Evolutionary conservation across 2,113 vertebrate species (phyloP).

Genomic region (Orientallactaga bullata): DNA sequence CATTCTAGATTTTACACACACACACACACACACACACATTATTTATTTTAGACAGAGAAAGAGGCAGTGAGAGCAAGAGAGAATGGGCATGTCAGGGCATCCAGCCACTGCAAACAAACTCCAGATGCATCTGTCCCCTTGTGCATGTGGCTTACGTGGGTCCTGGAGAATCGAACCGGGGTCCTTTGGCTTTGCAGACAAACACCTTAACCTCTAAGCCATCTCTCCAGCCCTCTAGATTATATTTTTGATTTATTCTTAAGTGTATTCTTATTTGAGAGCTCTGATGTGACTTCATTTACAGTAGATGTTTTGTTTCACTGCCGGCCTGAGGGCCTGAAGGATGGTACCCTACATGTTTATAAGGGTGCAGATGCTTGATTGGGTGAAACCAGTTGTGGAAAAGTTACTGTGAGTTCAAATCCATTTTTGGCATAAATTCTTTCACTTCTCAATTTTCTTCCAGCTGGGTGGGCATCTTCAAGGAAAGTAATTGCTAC

Average conservation of each 20-base stretch:
- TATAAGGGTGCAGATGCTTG: slow-evolving; percentile 37
- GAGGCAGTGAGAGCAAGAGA: no score
- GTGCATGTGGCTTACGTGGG: no score
- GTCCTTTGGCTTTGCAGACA: no score
- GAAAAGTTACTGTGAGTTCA: slow-evolving; percentile 7
- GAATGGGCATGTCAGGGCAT: no score
- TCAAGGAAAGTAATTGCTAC: slow-evolving; percentile 56
- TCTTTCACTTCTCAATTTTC: slow-evolving; percentile 5
- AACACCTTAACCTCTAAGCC: no score
- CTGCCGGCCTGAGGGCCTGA: neutral
- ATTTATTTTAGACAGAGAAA: no score
- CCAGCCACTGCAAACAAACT: no score
- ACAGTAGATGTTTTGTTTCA: neutral
- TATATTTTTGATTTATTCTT: slow-evolving; percentile 19
- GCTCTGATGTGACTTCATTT: slow-evolving; percentile 1
- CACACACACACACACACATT: no score
- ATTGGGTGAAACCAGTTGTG: neutral
- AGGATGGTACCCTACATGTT: neutral
- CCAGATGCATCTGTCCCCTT: no score
- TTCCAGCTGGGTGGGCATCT: slow-evolving; percentile 66
- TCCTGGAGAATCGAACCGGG: no score
- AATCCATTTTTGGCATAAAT: slow-evolving; percentile 51
- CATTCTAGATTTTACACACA: no score
- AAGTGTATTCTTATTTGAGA: slow-evolving; percentile 21
- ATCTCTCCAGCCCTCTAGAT: no score